Percentiles rank a stretch among this genome's conserved stretches.
phyloP scores from a whole-genome alignment of 1,140 invertebrate species.

The Tetragnatha versicolor region DNA sequence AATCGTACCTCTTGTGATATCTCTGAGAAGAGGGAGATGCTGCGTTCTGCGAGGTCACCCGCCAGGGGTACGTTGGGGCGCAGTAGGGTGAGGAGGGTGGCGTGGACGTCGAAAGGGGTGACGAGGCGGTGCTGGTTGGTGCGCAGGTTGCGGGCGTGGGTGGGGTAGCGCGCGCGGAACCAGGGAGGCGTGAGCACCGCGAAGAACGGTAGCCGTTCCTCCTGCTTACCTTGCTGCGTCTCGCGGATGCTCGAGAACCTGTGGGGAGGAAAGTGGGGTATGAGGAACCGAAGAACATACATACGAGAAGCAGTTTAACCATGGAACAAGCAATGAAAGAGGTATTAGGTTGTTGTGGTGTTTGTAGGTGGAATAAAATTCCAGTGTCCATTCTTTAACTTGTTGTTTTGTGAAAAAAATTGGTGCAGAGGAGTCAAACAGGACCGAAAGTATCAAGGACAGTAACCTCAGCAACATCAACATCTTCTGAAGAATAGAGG shows the following conservation, averaged over 20 bases:
- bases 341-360: no score
- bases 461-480: no score
- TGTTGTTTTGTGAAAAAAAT: no score
- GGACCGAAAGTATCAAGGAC: no score
- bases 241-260: conserved; percentile 79
- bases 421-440: no score
- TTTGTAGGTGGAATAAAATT: no score
- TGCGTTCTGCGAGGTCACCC: conserved; percentile 69
- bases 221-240: conserved; percentile 86
- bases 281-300: no score
- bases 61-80: conserved; percentile 65
- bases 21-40: conserved; percentile 73
- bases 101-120: conserved; percentile 83
- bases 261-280: conserved; percentile 23
- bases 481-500: no score
- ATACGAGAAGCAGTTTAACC: no score
- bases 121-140: conserved; percentile 75
- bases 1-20: conserved; percentile 70
- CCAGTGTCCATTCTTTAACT: no score
- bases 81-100: conserved; percentile 73
- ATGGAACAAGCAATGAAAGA: no score
- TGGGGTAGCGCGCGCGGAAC: conserved; percentile 71
- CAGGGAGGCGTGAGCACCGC: conserved; percentile 77
- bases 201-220: conserved; percentile 87
- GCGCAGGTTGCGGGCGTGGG: conserved; percentile 72